Conservation (phyloP, 2,888 invertebrate genomes). For the Trachelus tabidus region DNA sequence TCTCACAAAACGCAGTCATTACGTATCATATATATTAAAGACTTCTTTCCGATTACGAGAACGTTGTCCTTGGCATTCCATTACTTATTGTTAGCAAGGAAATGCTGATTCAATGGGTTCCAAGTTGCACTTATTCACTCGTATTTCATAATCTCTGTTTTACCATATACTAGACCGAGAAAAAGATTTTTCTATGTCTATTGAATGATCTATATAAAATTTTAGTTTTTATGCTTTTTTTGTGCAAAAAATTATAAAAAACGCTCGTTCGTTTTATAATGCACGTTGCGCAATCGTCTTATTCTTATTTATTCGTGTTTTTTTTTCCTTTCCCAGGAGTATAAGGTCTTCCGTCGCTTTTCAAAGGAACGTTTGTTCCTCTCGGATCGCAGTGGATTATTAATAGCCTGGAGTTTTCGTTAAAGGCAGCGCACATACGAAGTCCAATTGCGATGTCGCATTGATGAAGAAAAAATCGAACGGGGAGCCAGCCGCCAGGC, state of each 20-base stretch:
- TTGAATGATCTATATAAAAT: background rate
- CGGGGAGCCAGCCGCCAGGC: slow-evolving; percentile 6
- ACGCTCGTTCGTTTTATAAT: background rate
- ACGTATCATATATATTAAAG: background rate
- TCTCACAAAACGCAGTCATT: too few relatives aligned
- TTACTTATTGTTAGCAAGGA: slow-evolving; percentile 25
- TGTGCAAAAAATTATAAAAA: background rate
- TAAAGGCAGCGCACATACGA: background rate
- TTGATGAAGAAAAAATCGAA: slow-evolving; percentile 46
- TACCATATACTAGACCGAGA: too few relatives aligned
- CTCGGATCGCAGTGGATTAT: background rate
- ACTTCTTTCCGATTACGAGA: slow-evolving; percentile 18
- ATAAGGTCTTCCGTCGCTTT: background rate
- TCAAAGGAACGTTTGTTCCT: background rate
- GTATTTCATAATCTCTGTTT: too few relatives aligned
- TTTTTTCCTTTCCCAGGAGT: background rate
- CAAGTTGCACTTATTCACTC: slow-evolving; percentile 10
- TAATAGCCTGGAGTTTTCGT: background rate
- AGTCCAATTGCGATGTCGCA: slow-evolving; percentile 24
- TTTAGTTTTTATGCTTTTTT: background rate
- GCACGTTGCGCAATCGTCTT: background rate
- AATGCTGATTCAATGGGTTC: slow-evolving; percentile 31
- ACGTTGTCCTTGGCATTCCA: slow-evolving; percentile 29
- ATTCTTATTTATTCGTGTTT: background rate
- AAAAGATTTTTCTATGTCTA: too few relatives aligned